phyloP scores from a whole-genome alignment of 2,797 vertebrate genomes.

The Gallinago stenura region DNA sequence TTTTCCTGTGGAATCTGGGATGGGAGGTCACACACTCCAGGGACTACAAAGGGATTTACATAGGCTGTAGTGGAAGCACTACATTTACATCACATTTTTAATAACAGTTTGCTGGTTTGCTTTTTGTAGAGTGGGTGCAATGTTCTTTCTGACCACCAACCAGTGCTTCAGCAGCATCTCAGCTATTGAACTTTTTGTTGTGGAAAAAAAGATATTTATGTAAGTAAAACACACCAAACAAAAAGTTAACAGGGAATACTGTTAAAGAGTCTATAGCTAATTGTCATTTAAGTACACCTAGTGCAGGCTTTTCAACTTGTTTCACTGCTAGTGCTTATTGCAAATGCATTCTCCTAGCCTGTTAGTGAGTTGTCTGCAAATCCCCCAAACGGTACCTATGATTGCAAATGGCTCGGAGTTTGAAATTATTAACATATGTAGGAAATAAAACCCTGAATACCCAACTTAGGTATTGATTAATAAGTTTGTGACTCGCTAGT shows the following conservation, averaged over 20 bases:
- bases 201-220: constrained; percentile 92
- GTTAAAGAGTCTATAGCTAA: neutral
- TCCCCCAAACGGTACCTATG: fast-evolving
- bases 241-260: neutral
- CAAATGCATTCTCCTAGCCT: neutral
- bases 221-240: constrained; percentile 71
- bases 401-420: neutral
- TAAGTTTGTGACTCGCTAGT: neutral
- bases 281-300: no score
- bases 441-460: neutral
- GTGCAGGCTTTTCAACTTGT: neutral
- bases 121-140: constrained; percentile 85
- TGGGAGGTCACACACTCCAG: neutral
- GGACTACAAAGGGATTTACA: neutral
- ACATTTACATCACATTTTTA: neutral
- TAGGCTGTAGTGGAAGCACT: neutral
- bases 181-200: constrained; percentile 90
- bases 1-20: fast-evolving
- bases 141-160: constrained; percentile 93
- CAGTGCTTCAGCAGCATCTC: constrained; percentile 93
- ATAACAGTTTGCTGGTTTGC: neutral
- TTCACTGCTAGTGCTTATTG: neutral
- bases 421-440: neutral
- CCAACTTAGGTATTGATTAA: neutral
- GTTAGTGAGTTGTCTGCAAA: neutral